These are phyloP conservation scores for Boloria selene DNA, from an alignment of 2,888 invertebrate genomes.

Conservation along the genomic window DNA sequence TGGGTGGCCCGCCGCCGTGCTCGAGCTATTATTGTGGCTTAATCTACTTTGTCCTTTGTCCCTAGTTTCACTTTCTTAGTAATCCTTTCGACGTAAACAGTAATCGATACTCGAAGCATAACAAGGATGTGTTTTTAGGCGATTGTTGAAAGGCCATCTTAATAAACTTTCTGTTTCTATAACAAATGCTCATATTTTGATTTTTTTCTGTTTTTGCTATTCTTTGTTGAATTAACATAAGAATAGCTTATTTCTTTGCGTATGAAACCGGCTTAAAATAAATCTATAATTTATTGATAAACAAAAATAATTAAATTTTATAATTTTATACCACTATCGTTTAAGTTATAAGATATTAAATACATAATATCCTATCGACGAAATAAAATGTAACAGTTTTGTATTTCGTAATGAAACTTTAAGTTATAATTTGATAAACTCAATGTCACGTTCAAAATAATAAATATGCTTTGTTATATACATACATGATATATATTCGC, in stretches of 20 bases:
- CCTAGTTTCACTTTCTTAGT: slow-evolving; percentile 75
- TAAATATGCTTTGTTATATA: not conserved
- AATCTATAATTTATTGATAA: too few relatives aligned
- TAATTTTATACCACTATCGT: too few relatives aligned
- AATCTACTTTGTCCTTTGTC: slow-evolving; percentile 63
- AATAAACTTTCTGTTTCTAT: slow-evolving; percentile 19
- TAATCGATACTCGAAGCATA: slow-evolving; percentile 55
- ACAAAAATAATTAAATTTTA: too few relatives aligned
- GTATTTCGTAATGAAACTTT: too few relatives aligned
- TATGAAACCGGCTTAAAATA: too few relatives aligned
- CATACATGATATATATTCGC: not conserved
- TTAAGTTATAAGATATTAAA: too few relatives aligned
- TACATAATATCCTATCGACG: too few relatives aligned
- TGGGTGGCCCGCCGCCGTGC: slow-evolving; percentile 63
- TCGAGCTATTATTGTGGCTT: slow-evolving; percentile 54
- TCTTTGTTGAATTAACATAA: not conserved
- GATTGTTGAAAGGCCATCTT: slow-evolving; percentile 14
- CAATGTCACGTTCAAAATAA: not conserved
- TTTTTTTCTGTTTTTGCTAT: slow-evolving; percentile 9
- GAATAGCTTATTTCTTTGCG: not conserved
- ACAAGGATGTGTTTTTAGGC: slow-evolving; percentile 9
- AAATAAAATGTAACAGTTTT: too few relatives aligned
- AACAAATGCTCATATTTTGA: slow-evolving; percentile 5
- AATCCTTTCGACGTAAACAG: slow-evolving; percentile 72
- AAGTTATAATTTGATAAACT: too few relatives aligned